Conservation (phyloP, 2,113 vertebrate genomes). For the Gallinago undulata region DNA sequence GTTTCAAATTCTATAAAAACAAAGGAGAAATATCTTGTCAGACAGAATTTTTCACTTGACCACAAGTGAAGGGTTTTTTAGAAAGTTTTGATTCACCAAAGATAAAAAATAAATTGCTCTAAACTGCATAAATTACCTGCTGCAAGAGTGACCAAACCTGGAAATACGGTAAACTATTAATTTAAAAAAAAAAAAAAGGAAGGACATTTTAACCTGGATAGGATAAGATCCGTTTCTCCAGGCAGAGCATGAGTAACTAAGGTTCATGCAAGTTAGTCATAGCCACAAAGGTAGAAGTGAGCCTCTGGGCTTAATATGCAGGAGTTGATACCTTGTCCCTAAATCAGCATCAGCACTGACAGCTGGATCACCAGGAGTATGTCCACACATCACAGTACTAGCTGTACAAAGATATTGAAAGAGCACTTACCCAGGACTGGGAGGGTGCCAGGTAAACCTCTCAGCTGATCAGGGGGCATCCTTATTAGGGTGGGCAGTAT, state of each 20-base stretch:
- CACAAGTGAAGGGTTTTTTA: not conserved
- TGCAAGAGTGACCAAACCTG: not conserved
- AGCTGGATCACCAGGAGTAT: not conserved
- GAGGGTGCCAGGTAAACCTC: rapidly evolving
- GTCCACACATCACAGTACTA: not conserved
- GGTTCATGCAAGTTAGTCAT: not conserved
- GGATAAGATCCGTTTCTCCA: not conserved
- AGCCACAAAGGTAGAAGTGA: slow-evolving; percentile 33
- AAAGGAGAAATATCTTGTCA: not conserved
- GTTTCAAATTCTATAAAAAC: not conserved
- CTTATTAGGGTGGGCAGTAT: not conserved
- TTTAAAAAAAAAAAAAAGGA: not conserved
- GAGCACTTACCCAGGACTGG: not conserved
- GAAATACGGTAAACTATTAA: not conserved
- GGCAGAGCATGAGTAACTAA: slow-evolving; percentile 10
- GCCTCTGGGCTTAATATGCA: slow-evolving; percentile 13
- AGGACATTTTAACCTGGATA: not conserved
- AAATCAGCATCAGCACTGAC: slow-evolving; percentile 1
- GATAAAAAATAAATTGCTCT: not conserved
- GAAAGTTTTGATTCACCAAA: not conserved
- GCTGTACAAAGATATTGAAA: not conserved
- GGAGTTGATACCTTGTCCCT: slow-evolving; percentile 25
- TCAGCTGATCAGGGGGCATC: not conserved
- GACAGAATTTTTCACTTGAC: not conserved
- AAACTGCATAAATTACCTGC: not conserved